Percentiles rank a stretch among this genome's conserved stretches.
Conservation (phyloP, 2,888 invertebrate genomes). For the Heliconius aoede region DNA sequence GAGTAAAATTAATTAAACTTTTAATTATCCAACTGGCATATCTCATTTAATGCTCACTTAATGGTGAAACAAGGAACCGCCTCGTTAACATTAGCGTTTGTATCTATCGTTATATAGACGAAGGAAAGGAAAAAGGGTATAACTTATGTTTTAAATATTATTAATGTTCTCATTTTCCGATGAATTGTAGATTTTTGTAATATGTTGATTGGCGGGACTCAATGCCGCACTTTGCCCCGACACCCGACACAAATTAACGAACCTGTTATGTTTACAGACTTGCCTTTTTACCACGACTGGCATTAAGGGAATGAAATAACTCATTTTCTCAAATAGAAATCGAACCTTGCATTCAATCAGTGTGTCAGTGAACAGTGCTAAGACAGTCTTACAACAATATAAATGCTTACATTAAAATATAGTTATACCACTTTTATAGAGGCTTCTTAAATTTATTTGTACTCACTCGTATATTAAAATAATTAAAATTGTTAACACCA, state of each 20-base stretch:
- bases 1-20: conserved; percentile 16
- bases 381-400: too few relatives aligned
- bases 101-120: conserved; percentile 53
- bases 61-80: conserved; percentile 41
- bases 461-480: conserved; percentile 14
- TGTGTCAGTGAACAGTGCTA: too few relatives aligned
- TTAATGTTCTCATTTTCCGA: too few relatives aligned
- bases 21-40: conserved; percentile 24
- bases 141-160: not conserved
- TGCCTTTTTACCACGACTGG: too few relatives aligned
- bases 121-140: not conserved
- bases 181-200: too few relatives aligned
- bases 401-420: not conserved
- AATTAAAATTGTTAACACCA: conserved; percentile 29
- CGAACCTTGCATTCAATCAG: too few relatives aligned
- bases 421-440: not conserved
- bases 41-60: conserved; percentile 27
- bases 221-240: too few relatives aligned
- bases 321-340: too few relatives aligned
- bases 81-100: conserved; percentile 55
- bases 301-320: too few relatives aligned
- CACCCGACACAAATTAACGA: too few relatives aligned
- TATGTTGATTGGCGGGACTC: too few relatives aligned
- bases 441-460: not conserved
- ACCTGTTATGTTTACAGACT: too few relatives aligned